Base-by-base conservation (phyloP, 1,140 invertebrate genomes). In the Wiebesia pumilae region DNA sequence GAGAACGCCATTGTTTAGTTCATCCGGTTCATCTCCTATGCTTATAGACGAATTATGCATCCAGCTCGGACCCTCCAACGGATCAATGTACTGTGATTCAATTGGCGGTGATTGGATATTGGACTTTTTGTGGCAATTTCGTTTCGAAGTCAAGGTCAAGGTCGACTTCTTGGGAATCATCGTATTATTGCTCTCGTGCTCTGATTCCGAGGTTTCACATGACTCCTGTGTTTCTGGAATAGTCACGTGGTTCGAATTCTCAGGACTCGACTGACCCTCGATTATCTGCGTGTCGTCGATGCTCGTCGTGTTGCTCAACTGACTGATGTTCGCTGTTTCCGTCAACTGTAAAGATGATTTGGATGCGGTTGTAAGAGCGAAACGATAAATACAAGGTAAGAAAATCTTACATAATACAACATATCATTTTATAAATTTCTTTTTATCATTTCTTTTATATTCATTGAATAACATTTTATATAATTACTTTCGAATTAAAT, bases 41-140 rank as follows among this genome's bases (percentile, higher is more conserved):
- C 12, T 67, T 30, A 38, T 24, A 0, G 82, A 84, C 21, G 84
- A 81, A 71, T 89, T 87, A 75, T 91, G 90, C 81, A 91, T 85
- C 93, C 93, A 94, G 54, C 93, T 94, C 10, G 93, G 89, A 4
- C 93, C 93, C 87, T 94, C 93, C 3, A 93, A 35, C 0, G 93
- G 92, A 91, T 94, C 93, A 3, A 92, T 90, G 6, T 87, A 77
- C 0, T 79, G 16, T 33, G 86, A 86, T 14, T 81, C 77, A 24
- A 75, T n/a, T 14, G 21, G 30, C 30, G 51, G 24, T 2, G 77
- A 30, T 33, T 16, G 19, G n/a, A 24, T 78, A 35, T 43, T 75
- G 47, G 10, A 7, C 21, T 27, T 80, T 43, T 78, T 78, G 30
- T 24, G 27, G 27, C 16, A 40, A 27, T n/a, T 9, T 47, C 9